Evolutionary conservation across 1,140 invertebrate species (phyloP), one percentile per base, ranked within the genome.

Genomic region (Leptopilina boulardi): DNA sequence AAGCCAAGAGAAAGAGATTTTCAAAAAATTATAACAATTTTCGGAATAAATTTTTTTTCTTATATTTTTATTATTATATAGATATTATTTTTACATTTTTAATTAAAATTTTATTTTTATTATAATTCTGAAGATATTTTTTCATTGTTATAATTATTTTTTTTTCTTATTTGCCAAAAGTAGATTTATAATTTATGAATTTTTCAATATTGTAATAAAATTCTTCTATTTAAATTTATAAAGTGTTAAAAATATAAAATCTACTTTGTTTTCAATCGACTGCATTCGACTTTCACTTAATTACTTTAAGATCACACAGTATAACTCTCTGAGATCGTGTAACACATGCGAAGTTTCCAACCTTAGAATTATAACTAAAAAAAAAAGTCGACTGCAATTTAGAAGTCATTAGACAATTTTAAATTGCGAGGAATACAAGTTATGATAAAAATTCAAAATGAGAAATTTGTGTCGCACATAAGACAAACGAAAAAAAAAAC

Each of bases 111-210:
- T n/a, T 38, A 41, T 77, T 78, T 75, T 71, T 74, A 19, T 51
- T n/a, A 66, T 70, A 44, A 42, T 19, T 72, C 30, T 78, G 41
- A 41, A 80, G 70, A 44, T 78, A 83, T 34, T 42, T 76, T 78
- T 47, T 18, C 47, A 26, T 76, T 83, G 76, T 54, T 59, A 73
- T 70, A 26, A 74, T 19, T 51, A 78, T 74, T 34, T 51, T 19
- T 56, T 71, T 23, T 75, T 75, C 41, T 56, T 34, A 30, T 34
- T 51, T 47, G 51, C 54, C 21, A 41, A 11, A 18, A 56, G 59
- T 70, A 70, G 76, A 81, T 74, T 79, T 75, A 74, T 51, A 38
- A 44, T 44, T n/a, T 38, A 38, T 4, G 34, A 44, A 44, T 38
- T 38, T 38, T 9, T 38, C 34, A 38, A 38, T 38, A 38, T 38